These are phyloP conservation scores for Trididemnum clinides DNA, from an alignment of 23 tunicate species.

Conservation along the genomic window DNA sequence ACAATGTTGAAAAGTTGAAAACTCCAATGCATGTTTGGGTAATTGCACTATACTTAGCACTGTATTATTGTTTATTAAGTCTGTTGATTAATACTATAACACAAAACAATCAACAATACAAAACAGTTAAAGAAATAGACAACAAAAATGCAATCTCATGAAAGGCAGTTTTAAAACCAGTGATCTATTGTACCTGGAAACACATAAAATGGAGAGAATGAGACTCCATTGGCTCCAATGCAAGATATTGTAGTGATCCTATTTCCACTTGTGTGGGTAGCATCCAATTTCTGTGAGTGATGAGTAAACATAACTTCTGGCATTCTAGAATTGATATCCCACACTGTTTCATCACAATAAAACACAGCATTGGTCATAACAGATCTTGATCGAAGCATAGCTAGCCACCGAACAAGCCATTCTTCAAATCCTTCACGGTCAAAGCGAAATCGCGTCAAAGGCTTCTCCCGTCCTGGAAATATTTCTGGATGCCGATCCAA, in stretches of 20 bases:
- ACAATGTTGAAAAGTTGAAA: no score
- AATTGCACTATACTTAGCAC: no score
- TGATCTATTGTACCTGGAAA: conserved; percentile 53
- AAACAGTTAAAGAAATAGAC: no score
- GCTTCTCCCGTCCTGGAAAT: conserved; percentile 68
- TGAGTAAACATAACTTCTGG: conserved; percentile 44
- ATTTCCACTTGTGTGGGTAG: conserved; percentile 11
- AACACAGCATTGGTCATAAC: conserved; percentile 48
- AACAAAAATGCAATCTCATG: no score
- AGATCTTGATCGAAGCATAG: conserved; percentile 11
- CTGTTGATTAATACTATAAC: no score
- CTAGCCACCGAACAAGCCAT: conserved; percentile 59
- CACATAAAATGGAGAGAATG: conserved; percentile 37
- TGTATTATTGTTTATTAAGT: no score
- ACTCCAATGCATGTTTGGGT: no score
- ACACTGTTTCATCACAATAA: conserved; percentile 53
- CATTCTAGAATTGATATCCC: conserved; percentile 29
- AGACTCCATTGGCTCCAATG: conserved; percentile 48
- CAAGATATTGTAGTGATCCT: conserved; percentile 49
- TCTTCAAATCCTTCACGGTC: conserved; percentile 69
- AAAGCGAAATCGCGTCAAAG: conserved; percentile 53
- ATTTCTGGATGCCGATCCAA: conserved; percentile 59
- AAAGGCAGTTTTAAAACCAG: no score
- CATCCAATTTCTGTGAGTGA: background rate
- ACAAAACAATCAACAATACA: no score